Percentiles rank a stretch among this genome's conserved stretches.
Conservation (phyloP, 2,888 invertebrate genomes). For the Sabatieria punctata region DNA sequence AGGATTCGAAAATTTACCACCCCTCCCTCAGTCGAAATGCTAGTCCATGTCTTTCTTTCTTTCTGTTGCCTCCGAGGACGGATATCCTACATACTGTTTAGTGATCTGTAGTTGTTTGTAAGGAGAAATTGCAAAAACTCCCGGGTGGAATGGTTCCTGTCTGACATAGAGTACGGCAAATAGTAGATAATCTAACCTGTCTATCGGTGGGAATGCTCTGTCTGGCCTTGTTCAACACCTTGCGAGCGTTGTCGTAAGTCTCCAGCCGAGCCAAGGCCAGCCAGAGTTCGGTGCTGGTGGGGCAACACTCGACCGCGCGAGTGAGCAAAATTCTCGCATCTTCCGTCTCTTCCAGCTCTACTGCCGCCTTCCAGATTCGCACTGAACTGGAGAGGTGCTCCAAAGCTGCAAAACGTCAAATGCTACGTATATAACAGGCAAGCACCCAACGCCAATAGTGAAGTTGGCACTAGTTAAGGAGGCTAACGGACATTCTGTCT, state of each 20-base stretch:
- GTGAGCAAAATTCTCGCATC: slow-evolving; percentile 87
- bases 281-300: slow-evolving; percentile 61
- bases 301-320: slow-evolving; percentile 94
- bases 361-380: slow-evolving; percentile 91
- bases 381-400: slow-evolving; percentile 98
- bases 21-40: too few relatives aligned
- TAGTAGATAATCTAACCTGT: too few relatives aligned
- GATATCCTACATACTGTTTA: too few relatives aligned
- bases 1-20: too few relatives aligned
- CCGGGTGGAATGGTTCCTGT: too few relatives aligned
- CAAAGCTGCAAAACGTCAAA: slow-evolving; percentile 46
- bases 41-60: too few relatives aligned
- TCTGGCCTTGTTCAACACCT: slow-evolving; percentile 78
- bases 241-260: slow-evolving; percentile 90
- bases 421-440: not conserved
- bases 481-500: too few relatives aligned
- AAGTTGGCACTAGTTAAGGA: slow-evolving; percentile 97
- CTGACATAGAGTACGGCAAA: too few relatives aligned
- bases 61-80: too few relatives aligned
- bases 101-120: too few relatives aligned
- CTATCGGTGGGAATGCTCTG: slow-evolving; percentile 97
- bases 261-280: slow-evolving; percentile 52
- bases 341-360: slow-evolving; percentile 91
- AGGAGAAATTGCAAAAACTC: too few relatives aligned
- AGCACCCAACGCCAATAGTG: slow-evolving; percentile 68